phyloP scores from a whole-genome alignment of 2,888 invertebrate species.

The Darwinula stevensoni region DNA sequence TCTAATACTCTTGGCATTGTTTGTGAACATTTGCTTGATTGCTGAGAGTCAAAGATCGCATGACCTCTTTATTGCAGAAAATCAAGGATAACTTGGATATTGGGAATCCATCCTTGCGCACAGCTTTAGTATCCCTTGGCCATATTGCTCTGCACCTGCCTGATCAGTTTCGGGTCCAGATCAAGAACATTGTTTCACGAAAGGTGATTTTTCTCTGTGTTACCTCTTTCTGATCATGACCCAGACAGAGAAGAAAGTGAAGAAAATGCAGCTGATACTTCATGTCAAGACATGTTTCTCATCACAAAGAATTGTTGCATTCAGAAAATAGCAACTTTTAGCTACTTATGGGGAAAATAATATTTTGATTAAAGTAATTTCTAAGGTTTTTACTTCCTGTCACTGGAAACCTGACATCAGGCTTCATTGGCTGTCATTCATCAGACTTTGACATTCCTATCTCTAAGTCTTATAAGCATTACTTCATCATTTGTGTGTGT shows the following conservation, averaged over 20 bases:
- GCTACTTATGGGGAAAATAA: conserved; percentile 5
- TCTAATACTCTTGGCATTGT: neutral
- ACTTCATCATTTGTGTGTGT: too few species aligned
- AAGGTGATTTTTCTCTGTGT: conserved; percentile 28
- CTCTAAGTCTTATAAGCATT: too few species aligned
- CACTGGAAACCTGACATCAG: too few species aligned
- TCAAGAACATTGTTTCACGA: conserved; percentile 77
- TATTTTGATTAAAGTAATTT: conserved; percentile 1
- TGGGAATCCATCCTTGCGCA: conserved; percentile 36
- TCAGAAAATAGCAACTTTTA: conserved; percentile 1
- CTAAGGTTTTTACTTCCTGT: too few species aligned
- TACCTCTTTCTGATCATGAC: too few species aligned
- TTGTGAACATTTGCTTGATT: neutral
- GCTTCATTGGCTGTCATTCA: too few species aligned
- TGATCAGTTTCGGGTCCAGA: conserved; percentile 55
- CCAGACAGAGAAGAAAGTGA: too few species aligned
- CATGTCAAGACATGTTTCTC: neutral
- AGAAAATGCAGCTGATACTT: too few species aligned
- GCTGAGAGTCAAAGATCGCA: neutral
- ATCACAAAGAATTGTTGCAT: neutral
- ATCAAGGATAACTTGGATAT: conserved; percentile 34
- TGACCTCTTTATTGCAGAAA: conserved; percentile 16
- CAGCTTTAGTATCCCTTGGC: conserved; percentile 74
- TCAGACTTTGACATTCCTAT: too few species aligned
- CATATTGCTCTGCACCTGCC: conserved; percentile 81